Evolutionary conservation across 2,797 vertebrate genomes (phyloP), one percentile per base, ranked within the genome.

Genomic region (Pampus argenteus): DNA sequence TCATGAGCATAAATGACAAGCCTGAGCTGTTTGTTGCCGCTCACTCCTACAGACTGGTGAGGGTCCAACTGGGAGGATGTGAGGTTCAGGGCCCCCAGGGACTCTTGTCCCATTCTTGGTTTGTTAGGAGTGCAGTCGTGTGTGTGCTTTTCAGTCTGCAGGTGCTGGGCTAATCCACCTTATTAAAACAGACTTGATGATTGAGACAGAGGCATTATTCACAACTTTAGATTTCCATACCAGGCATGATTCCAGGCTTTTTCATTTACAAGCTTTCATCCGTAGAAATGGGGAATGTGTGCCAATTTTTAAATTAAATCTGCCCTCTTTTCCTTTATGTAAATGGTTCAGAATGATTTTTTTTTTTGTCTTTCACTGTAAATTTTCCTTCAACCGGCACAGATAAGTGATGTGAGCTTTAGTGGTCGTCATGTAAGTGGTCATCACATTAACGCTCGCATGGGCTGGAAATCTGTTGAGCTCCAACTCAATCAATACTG

Each of bases 261-360:
- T 97, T 97, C 96, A 97, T 98, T 98, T 97, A 96, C 92, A 94
- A 97, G 95, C 94, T 96, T 97, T 98, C 95, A 95, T 96, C 85
- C 93, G 94, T 95, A 95, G 94, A 95, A 95, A 95, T 93, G 93
- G 95, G 93, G 91, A 95, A 94, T 69, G 89, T 87, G 94, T 95
- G 96, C 97, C 97, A 99, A 96, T 96, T 97, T 95, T 95, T 95
- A 96, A 98, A 99, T 99, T 97, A 98, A 98, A 97, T 96, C 94
- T 96, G 94, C 93, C 95, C 95, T 89, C 89, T 82, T 93, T 93
- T 89, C 78, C 80, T 89, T 85, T 72, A 54, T 91, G 90, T 92
- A 92, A 93, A 93, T 93, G 91, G 88, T 87, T 89, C 86, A 87
- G 82, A 84, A 45, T 92, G 84, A 38, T 38, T 79, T 80, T 81